A percentile compares a stretch with the other conserved stretches of the same genome.
These are phyloP conservation scores for Rhynchomys soricoides DNA, from an alignment of 2,113 vertebrate species.

Conservation along the genomic window DNA sequence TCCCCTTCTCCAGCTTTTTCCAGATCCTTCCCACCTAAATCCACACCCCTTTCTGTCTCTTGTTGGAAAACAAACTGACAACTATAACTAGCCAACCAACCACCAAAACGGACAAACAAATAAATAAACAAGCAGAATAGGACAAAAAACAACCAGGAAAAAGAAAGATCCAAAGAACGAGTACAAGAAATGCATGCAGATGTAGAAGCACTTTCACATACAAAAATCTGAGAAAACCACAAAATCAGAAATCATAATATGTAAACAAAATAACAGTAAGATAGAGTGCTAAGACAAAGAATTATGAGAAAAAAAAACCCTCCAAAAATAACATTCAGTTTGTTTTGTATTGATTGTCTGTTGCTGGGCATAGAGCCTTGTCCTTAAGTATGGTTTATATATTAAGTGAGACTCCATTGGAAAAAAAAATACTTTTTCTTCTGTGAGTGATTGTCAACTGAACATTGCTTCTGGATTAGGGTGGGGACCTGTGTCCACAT, in stretches of 20 bases:
- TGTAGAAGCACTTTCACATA: too few species aligned
- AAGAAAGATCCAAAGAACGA: background rate
- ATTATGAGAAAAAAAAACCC: background rate
- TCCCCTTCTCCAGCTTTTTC: background rate
- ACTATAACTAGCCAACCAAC: background rate
- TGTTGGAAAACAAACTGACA: too few species aligned
- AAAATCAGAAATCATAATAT: background rate
- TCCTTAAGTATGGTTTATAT: background rate
- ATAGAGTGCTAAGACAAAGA: background rate
- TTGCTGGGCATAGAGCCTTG: background rate
- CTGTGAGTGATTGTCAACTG: background rate
- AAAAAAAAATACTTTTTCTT: background rate
- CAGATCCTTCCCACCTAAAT: background rate
- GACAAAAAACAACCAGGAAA: background rate
- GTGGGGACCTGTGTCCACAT: background rate
- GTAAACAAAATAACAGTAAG: background rate
- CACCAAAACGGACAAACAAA: background rate
- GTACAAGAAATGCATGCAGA: background rate
- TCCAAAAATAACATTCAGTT: background rate
- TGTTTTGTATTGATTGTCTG: background rate
- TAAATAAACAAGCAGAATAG: background rate
- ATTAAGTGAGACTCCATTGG: background rate
- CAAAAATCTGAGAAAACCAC: background rate
- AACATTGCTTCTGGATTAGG: background rate
- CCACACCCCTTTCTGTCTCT: background rate